A percentile compares a stretch with the other conserved stretches of the same genome.
Evolutionary conservation across 2,113 vertebrate species (phyloP).

Genomic region (Aleadryas rufinucha): DNA sequence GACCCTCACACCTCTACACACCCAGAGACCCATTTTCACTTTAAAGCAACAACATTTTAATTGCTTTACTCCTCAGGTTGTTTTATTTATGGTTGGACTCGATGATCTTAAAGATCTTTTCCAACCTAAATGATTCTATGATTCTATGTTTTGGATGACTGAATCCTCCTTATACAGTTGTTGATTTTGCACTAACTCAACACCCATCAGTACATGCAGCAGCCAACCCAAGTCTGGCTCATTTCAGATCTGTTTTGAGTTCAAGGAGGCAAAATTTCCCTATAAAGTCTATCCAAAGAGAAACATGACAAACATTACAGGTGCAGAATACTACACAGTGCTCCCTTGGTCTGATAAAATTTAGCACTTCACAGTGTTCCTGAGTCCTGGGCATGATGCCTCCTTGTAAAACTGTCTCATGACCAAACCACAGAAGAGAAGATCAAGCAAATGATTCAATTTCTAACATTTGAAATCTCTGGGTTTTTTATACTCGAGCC

Average conservation of each 20-base stretch:
- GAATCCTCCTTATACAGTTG: not conserved
- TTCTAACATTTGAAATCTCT: not conserved
- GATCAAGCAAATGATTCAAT: not conserved
- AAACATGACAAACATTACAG: not conserved
- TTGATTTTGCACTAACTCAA: not conserved
- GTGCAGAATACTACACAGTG: not conserved
- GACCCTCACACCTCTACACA: not conserved
- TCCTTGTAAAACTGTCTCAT: not conserved
- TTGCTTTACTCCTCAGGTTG: not conserved
- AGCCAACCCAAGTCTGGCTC: not conserved
- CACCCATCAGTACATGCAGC: not conserved
- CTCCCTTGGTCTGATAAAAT: not conserved
- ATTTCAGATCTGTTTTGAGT: not conserved
- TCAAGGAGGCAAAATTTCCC: not conserved
- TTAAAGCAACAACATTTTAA: not conserved
- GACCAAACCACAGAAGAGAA: not conserved
- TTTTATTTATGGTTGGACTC: not conserved
- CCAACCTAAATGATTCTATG: not conserved
- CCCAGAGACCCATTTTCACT: not conserved
- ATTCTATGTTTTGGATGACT: not conserved
- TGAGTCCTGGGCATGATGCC: not conserved
- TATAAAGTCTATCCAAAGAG: not conserved
- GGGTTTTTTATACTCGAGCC: not conserved
- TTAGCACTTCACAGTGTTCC: not conserved
- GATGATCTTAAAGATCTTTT: not conserved